Evolutionary conservation across 2,888 invertebrate species (phyloP).

Genomic region (Matsumyia berberina): DNA sequence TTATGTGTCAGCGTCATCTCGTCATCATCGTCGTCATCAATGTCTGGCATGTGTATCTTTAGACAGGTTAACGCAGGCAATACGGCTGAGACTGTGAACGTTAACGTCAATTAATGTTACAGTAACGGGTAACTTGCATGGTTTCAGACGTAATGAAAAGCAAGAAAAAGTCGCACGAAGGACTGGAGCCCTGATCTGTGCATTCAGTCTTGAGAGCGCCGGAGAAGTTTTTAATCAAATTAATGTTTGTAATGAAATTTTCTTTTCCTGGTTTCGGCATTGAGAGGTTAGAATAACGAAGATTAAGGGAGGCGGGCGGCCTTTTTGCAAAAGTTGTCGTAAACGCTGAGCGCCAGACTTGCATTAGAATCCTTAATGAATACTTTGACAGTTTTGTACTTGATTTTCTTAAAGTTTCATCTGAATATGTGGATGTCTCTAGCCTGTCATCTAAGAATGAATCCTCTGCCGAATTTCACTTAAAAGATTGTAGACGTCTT

Average conservation of each 20-base stretch:
- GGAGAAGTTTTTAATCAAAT: slow-evolving; percentile 68
- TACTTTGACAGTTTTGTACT: too few relatives aligned
- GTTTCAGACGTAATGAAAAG: slow-evolving; percentile 50
- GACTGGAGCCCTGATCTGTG: slow-evolving; percentile 18
- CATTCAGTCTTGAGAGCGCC: slow-evolving; percentile 5
- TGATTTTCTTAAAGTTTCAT: too few relatives aligned
- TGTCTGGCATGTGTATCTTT: slow-evolving; percentile 47
- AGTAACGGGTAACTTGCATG: slow-evolving; percentile 70
- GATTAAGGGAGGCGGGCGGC: not conserved
- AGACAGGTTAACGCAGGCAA: slow-evolving; percentile 58
- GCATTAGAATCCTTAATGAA: too few relatives aligned
- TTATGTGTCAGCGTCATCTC: slow-evolving; percentile 39
- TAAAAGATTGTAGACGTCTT: too few relatives aligned
- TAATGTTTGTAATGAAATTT: slow-evolving; percentile 62
- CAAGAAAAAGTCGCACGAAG: not conserved
- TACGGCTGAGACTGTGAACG: slow-evolving; percentile 46
- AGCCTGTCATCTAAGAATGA: too few relatives aligned
- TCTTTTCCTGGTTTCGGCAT: not conserved
- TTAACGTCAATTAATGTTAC: slow-evolving; percentile 68
- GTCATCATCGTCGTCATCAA: slow-evolving; percentile 49
- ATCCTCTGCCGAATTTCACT: too few relatives aligned
- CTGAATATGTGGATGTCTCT: too few relatives aligned
- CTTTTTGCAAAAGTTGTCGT: too few relatives aligned
- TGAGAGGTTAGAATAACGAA: slow-evolving; percentile 5
- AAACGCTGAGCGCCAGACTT: too few relatives aligned